A percentile compares a stretch with the other conserved stretches of the same genome.
Evolutionary conservation across 2,797 vertebrate genomes (phyloP).

Genomic region (Sphaeramia orbicularis): DNA sequence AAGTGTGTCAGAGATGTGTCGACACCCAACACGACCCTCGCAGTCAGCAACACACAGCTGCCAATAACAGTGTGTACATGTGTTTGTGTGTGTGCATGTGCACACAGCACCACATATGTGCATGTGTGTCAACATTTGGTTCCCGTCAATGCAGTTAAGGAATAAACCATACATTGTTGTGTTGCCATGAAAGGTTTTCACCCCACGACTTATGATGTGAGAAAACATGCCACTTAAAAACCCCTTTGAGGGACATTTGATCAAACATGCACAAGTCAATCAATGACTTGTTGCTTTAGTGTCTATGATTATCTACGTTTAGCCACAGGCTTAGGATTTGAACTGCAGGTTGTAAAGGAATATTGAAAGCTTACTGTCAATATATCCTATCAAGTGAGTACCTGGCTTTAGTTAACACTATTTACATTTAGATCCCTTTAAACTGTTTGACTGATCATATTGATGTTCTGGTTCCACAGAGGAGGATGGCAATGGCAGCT

Average conservation of each 20-base stretch:
- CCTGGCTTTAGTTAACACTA: slow-evolving; percentile 31
- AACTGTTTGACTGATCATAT: slow-evolving; percentile 57
- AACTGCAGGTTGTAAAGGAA: slow-evolving; percentile 14
- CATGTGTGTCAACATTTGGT: slow-evolving; percentile 41
- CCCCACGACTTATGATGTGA: slow-evolving; percentile 3
- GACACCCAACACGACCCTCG: slow-evolving; percentile 81
- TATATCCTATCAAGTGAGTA: slow-evolving; percentile 26
- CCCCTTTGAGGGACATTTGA: neutral
- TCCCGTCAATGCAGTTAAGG: slow-evolving; percentile 24
- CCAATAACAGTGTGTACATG: slow-evolving; percentile 54
- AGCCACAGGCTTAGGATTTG: slow-evolving; percentile 16
- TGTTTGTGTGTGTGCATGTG: slow-evolving; percentile 25
- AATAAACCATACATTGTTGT: slow-evolving; percentile 32
- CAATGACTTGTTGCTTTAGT: neutral
- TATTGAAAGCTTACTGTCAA: slow-evolving; percentile 54
- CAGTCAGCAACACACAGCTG: slow-evolving; percentile 70
- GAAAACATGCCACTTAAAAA: slow-evolving; percentile 12
- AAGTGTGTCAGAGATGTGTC: slow-evolving; percentile 85
- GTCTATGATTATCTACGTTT: slow-evolving; percentile 1
- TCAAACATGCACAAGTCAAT: neutral
- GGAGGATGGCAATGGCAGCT: slow-evolving; percentile 87
- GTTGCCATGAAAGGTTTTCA: slow-evolving; percentile 29
- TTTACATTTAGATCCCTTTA: slow-evolving; percentile 52
- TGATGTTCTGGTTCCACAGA: slow-evolving; percentile 72
- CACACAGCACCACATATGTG: slow-evolving; percentile 11